phyloP scores from a whole-genome alignment of 2,888 invertebrate genomes.

The Drosophila austrosaltans region DNA sequence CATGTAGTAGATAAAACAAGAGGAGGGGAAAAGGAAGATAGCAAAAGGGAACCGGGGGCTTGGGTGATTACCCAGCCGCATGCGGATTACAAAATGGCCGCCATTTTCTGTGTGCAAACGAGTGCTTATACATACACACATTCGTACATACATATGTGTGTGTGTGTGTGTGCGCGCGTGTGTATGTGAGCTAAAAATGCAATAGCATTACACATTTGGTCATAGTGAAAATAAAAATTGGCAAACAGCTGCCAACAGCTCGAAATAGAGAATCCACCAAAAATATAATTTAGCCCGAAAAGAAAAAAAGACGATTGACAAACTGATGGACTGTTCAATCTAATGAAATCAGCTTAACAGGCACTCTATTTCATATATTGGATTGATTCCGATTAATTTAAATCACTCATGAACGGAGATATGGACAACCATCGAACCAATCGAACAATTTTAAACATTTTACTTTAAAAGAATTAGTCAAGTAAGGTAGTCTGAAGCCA shows the following conservation, averaged over 20 bases:
- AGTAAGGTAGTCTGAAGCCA: too few relatives aligned
- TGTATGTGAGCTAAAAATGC: slow-evolving; percentile 64
- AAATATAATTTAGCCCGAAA: slow-evolving; percentile 1
- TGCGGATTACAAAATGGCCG: slow-evolving; percentile 77
- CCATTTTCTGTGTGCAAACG: slow-evolving; percentile 61
- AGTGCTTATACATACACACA: slow-evolving; percentile 14
- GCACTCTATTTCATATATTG: too few relatives aligned
- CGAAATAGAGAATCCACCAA: slow-evolving; percentile 18
- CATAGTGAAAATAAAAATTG: slow-evolving; percentile 23
- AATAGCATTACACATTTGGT: slow-evolving; percentile 38
- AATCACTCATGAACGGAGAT: too few relatives aligned
- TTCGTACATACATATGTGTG: not conserved
- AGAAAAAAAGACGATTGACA: not conserved
- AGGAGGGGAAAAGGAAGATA: slow-evolving; percentile 21
- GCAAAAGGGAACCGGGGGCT: slow-evolving; percentile 27
- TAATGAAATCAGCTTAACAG: not conserved
- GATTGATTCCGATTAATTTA: too few relatives aligned
- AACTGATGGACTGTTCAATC: not conserved
- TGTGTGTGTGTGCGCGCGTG: slow-evolving; percentile 9
- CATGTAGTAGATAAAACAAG: slow-evolving; percentile 27
- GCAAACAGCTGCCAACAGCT: not conserved
- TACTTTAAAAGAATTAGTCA: too few relatives aligned
- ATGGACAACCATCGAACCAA: too few relatives aligned
- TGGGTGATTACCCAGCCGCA: slow-evolving; percentile 75
- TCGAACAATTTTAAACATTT: too few relatives aligned